Conservation (phyloP, 2,888 invertebrate genomes). For the Microplitis deprimator region DNA sequence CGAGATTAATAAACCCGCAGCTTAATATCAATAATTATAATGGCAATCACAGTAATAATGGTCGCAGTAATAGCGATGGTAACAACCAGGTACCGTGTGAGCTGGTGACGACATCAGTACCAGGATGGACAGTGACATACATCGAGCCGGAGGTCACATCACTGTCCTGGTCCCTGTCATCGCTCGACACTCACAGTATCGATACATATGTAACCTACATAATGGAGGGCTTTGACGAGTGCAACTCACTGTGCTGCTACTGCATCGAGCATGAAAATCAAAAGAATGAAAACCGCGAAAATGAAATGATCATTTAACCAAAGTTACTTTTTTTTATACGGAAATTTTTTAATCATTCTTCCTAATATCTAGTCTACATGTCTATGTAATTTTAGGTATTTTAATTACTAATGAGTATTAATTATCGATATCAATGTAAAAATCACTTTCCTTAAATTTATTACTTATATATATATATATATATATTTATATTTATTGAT, state of each 20-base stretch:
- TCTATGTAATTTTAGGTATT: background rate
- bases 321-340: conserved; percentile 7
- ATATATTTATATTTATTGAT: too few species aligned
- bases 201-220: conserved; percentile 68
- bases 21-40: conserved; percentile 18
- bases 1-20: conserved; percentile 10
- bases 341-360: conserved; percentile 3
- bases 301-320: conserved; percentile 60
- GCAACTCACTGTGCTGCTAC: conserved; percentile 61
- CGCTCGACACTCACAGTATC: conserved; percentile 64
- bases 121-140: conserved; percentile 48
- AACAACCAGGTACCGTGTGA: conserved; percentile 31
- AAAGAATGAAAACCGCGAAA: conserved; percentile 67
- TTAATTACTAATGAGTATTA: too few species aligned
- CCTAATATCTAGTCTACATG: background rate
- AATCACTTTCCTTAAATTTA: too few species aligned
- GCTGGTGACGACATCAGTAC: conserved; percentile 22
- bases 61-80: background rate
- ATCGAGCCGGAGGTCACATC: conserved; percentile 62
- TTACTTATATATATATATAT: too few species aligned
- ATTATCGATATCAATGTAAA: too few species aligned
- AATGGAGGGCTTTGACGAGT: conserved; percentile 58
- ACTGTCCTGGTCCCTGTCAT: conserved; percentile 62
- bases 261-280: conserved; percentile 68
- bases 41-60: conserved; percentile 29